Evolutionary conservation across 2,113 vertebrate genomes (phyloP).

Genomic region (Acrocephalus arundinaceus): DNA sequence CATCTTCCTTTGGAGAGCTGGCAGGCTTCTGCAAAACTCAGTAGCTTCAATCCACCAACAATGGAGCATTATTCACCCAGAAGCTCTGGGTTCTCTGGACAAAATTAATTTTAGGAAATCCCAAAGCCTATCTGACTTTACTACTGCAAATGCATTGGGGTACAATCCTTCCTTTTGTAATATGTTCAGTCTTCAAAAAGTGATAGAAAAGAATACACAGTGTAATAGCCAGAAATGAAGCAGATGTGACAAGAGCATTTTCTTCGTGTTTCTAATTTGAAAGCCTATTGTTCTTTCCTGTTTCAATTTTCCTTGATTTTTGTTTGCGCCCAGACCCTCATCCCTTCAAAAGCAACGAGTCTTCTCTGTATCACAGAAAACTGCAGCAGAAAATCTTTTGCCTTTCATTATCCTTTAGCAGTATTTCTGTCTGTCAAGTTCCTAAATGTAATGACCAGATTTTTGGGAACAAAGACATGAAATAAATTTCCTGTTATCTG

Average conservation of each 20-base stretch:
- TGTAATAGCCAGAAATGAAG: not conserved
- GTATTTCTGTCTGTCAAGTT: not conserved
- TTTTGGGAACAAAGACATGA: not conserved
- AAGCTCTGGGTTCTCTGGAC: not conserved
- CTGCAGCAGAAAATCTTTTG: not conserved
- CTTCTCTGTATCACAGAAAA: not conserved
- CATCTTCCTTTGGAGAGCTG: not conserved
- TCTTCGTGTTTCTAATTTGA: not conserved
- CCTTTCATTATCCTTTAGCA: not conserved
- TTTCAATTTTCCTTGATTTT: not conserved
- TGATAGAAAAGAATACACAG: not conserved
- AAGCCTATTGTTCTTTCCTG: not conserved
- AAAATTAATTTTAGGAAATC: not conserved
- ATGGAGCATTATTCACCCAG: not conserved
- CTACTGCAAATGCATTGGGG: not conserved
- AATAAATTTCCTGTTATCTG: not conserved
- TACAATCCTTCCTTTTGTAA: not conserved
- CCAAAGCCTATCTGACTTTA: not conserved
- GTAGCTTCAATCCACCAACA: not conserved
- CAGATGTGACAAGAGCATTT: not conserved
- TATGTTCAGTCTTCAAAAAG: not conserved
- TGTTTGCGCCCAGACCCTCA: not conserved
- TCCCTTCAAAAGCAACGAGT: not conserved
- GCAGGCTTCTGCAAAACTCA: not conserved
- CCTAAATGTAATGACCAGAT: not conserved